Base-by-base conservation (phyloP, 1,140 invertebrate genomes). In the Schlechtendalia chinensis region DNA sequence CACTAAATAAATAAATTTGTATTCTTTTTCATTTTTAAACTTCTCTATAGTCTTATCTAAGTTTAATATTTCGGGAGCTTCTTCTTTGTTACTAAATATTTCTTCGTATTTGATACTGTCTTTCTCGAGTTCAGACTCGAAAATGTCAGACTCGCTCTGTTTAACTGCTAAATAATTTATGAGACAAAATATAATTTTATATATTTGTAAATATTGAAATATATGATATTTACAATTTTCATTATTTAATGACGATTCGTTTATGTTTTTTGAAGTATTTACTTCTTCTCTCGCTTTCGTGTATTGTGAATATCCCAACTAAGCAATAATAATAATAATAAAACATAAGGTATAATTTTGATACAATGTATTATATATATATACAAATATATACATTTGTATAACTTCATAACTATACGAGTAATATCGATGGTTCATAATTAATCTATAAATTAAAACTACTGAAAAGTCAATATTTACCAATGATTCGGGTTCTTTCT, bases 1-100 rank as follows among this genome's bases (percentile, higher is more conserved):
- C 47, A 50, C 22, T n/a, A 79, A 63, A 29, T 79, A 79, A 17
- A 79, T 14, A 47, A 79, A 79, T 50, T 47, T 79, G 22, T 79
- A 79, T n/a, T 79, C 58, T 19, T 19, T 63, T 16, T 14, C 24
- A 6, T 14, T 63, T 53, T 61, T 79, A 61, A 79, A 50, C 10
- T 79, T 39, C 14, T 63, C 24, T 47, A 79, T 29, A 50, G 17
- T 50, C 4, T 11, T 10, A 50, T 79, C 39, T 29, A 79, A 27
- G 45, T 79, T 19, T 19, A 59, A 17, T 24, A 63, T 1, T 19
- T 50, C 58, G 5, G 75, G 58, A 47, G 39, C 32, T 22, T 47
- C 39, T 47, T 67, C 65, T 67, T 8, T 47, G 19, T 3, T 39
- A 4, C 8, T 39, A 8, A 67, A 16, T 47, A 14, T 67, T 6